Base-by-base conservation (phyloP, 2,888 invertebrate genomes). In the Phytoseiulus persimilis region DNA sequence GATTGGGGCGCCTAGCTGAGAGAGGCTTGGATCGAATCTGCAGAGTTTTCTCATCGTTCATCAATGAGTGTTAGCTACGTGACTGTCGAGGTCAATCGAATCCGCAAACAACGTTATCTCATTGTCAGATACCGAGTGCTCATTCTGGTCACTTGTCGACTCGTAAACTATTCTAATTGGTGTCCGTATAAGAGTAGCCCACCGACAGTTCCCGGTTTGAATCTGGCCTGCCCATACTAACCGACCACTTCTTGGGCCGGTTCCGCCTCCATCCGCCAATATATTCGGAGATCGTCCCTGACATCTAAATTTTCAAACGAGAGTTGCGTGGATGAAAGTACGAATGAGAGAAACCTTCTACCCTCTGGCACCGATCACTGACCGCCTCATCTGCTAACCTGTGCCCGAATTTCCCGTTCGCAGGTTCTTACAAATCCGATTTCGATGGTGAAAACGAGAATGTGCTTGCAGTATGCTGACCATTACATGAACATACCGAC, bases 361-460 rank as follows among this genome's bases (percentile, higher is more conserved):
- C n/a, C n/a, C n/a, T n/a, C n/a, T n/a, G n/a, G n/a, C n/a, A n/a
- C n/a, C n/a, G n/a, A 39, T 39, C 39, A 39, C 9, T 39, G 5
- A 39, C 9, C 39, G 9, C 39, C 9, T 3, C 39, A 39, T 39
- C 9, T 9, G 9, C 39, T 39, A 39, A 39, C 39, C 39, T 3
- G 65, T 2, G 5, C 65, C 28, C 65, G 28, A 65, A 39, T 39
- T 39, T 9, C 9, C 39, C 9, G 5, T 39, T 98, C 98, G 0
- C 94, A 98, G 90, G 92, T 96, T 89, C 95, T 98, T 93, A 98
- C 99, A 89, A 99, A 99, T 94, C 99, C 99, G 89, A 96, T 99
- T 92, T 99, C 99, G 99, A 98, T 99, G 91, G 96, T 98, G 90
- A 99, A 99, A 94, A 99, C 99, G 0, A 92, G 98, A 90, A 94